Evolutionary conservation across 2,888 invertebrate species (phyloP), one percentile per base, ranked within the genome.

Genomic region (Drosophila conformis): DNA sequence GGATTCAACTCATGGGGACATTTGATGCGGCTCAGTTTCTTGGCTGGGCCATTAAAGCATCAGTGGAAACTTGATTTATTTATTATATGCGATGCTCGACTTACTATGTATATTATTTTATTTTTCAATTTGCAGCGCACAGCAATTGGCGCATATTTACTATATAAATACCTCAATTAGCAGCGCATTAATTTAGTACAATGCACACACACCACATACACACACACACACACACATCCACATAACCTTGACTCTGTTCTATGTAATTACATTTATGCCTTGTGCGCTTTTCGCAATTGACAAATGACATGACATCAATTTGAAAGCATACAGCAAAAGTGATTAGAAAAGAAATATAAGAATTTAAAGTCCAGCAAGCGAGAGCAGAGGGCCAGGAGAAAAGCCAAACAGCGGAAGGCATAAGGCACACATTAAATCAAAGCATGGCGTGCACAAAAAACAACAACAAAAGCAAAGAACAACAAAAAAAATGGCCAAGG

Each of bases 261-360:
- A 27, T 66, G 53, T 63, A 73, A 78, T 81, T 78, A 78, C 79
- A 81, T 68, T 81, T 81, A 73, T 67, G 63, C 56, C 61, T 59
- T 60, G 52, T 65, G 58, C 58, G 63, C 38, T 58, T 78, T 62
- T 79, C 56, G 63, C 80, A 76, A 78, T 83, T 84, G 85, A 87
- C 82, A 89, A 89, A 89, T 82, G 83, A 66, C 77, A 83, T 87
- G 80, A 58, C 79, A 81, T 81, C 62, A 73, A 81, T 79, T 77
- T 67, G 31, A 61, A 69, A 33, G 33, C 54, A 56, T 40, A 56
- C 13, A 70, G 46, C 49, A 58, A 62, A 63, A 68, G 63, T 67
- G 66, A 73, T 80, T 72, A 74, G 62, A 63, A 64, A 56, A 69
- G 59, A 58, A 52, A 51, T 49, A 60, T 25, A 66, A 60, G 58